phyloP scores from a whole-genome alignment of 2,888 invertebrate species.

The Actias luna region DNA sequence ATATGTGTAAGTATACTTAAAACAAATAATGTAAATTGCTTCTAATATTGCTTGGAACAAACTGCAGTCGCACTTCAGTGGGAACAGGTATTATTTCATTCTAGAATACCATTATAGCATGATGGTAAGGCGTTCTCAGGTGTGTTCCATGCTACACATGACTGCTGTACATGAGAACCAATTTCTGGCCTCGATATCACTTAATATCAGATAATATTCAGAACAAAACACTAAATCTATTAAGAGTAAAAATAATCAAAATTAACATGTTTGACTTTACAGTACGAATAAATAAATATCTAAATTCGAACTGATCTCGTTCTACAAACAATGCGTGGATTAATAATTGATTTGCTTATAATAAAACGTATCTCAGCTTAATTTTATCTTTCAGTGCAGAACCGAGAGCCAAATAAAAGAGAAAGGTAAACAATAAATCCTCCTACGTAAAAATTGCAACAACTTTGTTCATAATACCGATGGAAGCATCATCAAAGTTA shows the following conservation, averaged over 20 bases:
- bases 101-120: too few relatives aligned
- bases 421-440: slow-evolving; percentile 76
- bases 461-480: slow-evolving; percentile 80
- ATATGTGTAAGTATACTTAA: background rate
- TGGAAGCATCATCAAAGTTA: slow-evolving; percentile 80
- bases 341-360: slow-evolving; percentile 67
- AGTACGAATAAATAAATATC: slow-evolving; percentile 3
- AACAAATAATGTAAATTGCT: too few relatives aligned
- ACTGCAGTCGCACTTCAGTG: too few relatives aligned
- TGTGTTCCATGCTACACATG: too few relatives aligned
- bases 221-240: too few relatives aligned
- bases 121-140: too few relatives aligned
- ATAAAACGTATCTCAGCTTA: slow-evolving; percentile 61
- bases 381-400: slow-evolving; percentile 74
- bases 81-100: too few relatives aligned
- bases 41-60: too few relatives aligned
- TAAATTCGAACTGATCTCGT: slow-evolving; percentile 29
- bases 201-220: too few relatives aligned
- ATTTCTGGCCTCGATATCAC: too few relatives aligned
- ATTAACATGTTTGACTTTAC: background rate
- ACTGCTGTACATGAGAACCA: too few relatives aligned
- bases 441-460: slow-evolving; percentile 80
- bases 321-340: slow-evolving; percentile 54
- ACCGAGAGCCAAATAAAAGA: slow-evolving; percentile 67
- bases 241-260: background rate